Evolutionary conservation across 2,113 vertebrate genomes (phyloP).

Genomic region (Petrocephalus microphthalmus): DNA sequence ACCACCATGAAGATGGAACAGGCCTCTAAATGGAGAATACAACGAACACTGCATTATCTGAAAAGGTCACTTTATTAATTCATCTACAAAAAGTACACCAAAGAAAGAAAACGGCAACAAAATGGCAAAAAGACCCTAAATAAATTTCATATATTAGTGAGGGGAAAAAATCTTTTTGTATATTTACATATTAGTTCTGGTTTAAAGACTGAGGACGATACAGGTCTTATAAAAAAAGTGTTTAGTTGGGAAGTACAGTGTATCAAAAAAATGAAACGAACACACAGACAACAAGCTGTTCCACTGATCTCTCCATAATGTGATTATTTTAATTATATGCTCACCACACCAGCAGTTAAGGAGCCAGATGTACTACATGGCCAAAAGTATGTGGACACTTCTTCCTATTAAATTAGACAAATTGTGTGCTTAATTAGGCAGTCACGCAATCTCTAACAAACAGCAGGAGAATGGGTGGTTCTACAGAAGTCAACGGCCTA

Average conservation of each 20-base stretch:
- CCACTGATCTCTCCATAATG: conserved; percentile 38
- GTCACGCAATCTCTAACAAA: not conserved
- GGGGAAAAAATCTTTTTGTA: conserved; percentile 52
- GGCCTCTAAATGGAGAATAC: not conserved
- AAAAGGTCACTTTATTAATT: conserved; percentile 69
- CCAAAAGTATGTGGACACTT: not conserved
- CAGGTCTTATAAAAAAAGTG: conserved; percentile 39
- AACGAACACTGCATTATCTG: conserved; percentile 34
- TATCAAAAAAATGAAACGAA: conserved; percentile 50
- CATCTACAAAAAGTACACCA: conserved; percentile 66
- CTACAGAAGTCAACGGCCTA: not conserved
- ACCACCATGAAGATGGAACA: not conserved
- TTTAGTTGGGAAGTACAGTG: conserved; percentile 58
- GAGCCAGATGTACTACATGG: not conserved
- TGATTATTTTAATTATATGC: not conserved
- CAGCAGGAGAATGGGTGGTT: not conserved
- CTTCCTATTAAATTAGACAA: not conserved
- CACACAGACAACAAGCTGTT: conserved; percentile 30
- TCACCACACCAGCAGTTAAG: not conserved
- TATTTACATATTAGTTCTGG: conserved; percentile 61
- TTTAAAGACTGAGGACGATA: conserved; percentile 41
- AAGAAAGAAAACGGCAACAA: conserved; percentile 49
- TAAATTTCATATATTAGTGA: conserved; percentile 61
- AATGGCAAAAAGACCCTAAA: conserved; percentile 51
- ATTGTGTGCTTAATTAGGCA: not conserved